Evolutionary conservation across 2,113 vertebrate species (phyloP).

Genomic region (Syngnathoides biaculeatus): DNA sequence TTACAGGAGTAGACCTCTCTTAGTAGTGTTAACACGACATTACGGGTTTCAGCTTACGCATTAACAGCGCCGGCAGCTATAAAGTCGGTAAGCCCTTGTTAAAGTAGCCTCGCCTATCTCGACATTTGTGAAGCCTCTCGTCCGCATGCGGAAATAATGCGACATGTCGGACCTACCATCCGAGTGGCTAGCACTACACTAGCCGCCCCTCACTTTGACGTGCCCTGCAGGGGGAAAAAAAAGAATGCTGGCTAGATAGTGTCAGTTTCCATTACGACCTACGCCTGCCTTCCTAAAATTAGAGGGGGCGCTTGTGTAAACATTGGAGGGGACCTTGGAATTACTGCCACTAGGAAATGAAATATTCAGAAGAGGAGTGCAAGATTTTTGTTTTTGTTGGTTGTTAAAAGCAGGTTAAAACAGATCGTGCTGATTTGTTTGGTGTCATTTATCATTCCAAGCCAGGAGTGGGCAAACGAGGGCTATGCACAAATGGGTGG

Average conservation of each 20-base stretch:
- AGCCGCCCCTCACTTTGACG: constrained; percentile 39
- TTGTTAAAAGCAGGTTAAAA: constrained; percentile 21
- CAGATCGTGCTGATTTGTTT: not conserved
- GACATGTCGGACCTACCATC: constrained; percentile 36
- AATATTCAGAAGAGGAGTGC: constrained; percentile 18
- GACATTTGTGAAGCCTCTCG: constrained; percentile 2
- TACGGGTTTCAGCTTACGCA: constrained; percentile 1
- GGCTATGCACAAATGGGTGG: too few relatives aligned
- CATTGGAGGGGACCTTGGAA: constrained; percentile 51
- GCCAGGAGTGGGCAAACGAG: not conserved
- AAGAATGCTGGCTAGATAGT: constrained; percentile 57
- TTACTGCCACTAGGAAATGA: constrained; percentile 36
- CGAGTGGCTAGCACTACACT: constrained; percentile 26
- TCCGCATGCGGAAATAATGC: constrained; percentile 37
- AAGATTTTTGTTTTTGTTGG: constrained; percentile 6
- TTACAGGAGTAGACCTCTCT: not conserved
- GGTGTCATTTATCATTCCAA: constrained; percentile 11
- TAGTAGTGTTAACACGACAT: constrained; percentile 22
- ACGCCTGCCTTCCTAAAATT: constrained; percentile 46
- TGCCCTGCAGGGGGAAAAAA: constrained; percentile 40
- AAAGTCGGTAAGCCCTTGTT: not conserved
- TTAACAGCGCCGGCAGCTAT: constrained; percentile 20
- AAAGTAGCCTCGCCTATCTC: not conserved
- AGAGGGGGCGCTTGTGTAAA: constrained; percentile 56
- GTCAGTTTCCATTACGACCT: constrained; percentile 66